Evolutionary conservation across 64 coral and sea anemone genomes (phyloP).

Genomic region (Acropora tenuis): DNA sequence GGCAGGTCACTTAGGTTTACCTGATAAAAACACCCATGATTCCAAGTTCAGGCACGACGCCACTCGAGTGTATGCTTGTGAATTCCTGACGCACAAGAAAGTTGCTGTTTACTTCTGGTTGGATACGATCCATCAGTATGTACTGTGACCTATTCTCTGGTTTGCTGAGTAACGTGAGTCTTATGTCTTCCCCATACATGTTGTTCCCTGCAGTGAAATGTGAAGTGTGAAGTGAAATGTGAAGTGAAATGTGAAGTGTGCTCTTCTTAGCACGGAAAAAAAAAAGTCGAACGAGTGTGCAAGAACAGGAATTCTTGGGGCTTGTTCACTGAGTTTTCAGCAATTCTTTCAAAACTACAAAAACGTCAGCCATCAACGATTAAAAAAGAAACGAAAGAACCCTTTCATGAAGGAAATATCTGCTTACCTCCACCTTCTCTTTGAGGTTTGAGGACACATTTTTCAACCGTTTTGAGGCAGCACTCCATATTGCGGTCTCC

Average conservation of each 20-base stretch:
- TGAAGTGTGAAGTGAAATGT: background rate
- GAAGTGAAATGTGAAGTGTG: too few relatives aligned
- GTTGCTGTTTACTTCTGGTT: constrained; percentile 66
- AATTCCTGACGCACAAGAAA: constrained; percentile 77
- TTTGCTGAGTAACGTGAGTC: constrained; percentile 64
- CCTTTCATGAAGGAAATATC: background rate
- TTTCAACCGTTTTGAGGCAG: constrained; percentile 69
- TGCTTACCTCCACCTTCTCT: constrained; percentile 90
- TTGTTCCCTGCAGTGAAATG: constrained; percentile 69
- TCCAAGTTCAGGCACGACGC: constrained; percentile 86
- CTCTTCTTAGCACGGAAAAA: too few relatives aligned
- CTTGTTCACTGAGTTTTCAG: too few relatives aligned
- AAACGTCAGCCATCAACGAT: too few relatives aligned
- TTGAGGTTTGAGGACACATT: constrained; percentile 92
- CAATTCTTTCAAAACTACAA: too few relatives aligned
- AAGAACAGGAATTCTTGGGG: too few relatives aligned
- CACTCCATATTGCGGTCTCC: constrained; percentile 75
- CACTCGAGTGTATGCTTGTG: constrained; percentile 1
- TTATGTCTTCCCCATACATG: constrained; percentile 90
- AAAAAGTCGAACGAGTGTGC: too few relatives aligned
- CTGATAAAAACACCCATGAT: constrained; percentile 88
- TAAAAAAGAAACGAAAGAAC: background rate
- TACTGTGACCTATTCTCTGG: constrained; percentile 72
- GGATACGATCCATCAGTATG: constrained; percentile 91
- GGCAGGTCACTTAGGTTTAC: constrained; percentile 8